phyloP scores from a whole-genome alignment of 1,140 invertebrate genomes.

The Tribolium madens region DNA sequence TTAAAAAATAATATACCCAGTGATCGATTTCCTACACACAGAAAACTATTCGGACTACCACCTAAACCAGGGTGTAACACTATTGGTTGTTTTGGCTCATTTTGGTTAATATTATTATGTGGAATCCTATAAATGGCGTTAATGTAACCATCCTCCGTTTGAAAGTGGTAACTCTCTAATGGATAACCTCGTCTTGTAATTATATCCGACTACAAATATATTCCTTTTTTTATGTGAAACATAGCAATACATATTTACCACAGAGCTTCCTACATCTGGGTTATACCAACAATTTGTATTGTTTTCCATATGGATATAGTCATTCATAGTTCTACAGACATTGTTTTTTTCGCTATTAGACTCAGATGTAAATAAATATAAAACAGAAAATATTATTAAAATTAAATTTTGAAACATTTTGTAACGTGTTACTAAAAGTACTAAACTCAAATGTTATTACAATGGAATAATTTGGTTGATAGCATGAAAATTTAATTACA shows the following conservation, averaged over 20 bases:
- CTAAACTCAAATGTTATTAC: neutral
- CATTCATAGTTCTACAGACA: conserved; percentile 3
- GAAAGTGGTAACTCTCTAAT: neutral
- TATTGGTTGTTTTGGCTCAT: conserved; percentile 9
- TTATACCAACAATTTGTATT: conserved; percentile 40
- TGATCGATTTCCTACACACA: conserved; percentile 2
- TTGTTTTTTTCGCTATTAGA: conserved; percentile 4
- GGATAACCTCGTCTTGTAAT: conserved; percentile 14
- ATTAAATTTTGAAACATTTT: neutral
- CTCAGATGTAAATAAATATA: neutral
- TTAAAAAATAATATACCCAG: neutral
- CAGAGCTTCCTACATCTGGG: neutral
- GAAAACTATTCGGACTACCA: neutral
- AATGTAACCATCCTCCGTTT: conserved; percentile 31
- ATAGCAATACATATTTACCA: neutral
- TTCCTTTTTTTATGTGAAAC: neutral
- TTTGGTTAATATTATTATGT: conserved; percentile 1
- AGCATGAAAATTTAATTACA: neutral
- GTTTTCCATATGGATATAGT: conserved; percentile 5
- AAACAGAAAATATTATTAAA: neutral
- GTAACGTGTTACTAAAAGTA: neutral
- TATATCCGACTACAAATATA: conserved; percentile 21
- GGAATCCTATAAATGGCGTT: conserved; percentile 8
- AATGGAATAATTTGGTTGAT: neutral
- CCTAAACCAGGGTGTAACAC: conserved; percentile 11